Base-by-base conservation (phyloP, 53 echinoderm and acorn worm species). In the Pentamera pediparva region DNA sequence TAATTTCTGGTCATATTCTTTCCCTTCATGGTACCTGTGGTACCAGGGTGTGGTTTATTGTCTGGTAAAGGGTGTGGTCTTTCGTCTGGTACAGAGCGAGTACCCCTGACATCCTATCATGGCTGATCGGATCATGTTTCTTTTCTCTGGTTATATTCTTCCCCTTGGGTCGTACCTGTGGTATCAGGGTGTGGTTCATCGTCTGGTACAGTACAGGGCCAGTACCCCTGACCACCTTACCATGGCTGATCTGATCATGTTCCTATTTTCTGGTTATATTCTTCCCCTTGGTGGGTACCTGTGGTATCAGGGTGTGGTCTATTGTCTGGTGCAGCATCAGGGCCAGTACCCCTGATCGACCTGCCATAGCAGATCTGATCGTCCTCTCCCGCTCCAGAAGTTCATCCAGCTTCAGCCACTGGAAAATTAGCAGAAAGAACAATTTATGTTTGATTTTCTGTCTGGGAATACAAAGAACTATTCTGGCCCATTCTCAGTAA, bases 341-440 rank as follows among this genome's bases (percentile, higher is more conserved):
- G 32, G 91, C 91, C 21, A 96, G 78, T 28, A 96, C 96, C 0
- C 96, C 96, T 17, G 91, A 88, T 20, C 96, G 69, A 54, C 87
- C 87, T 17, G 88, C 84, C 96, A 96, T 96, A 17, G 96, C 91
- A 4, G 85, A 88, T 33, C 91, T 79, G 51, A 96, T 78, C 70
- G 79, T 88, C 17, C 96, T 67, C 75, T 96, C 96, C 74, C 88
- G 96, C 58, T 96, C 96, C 59, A 96, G 40, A 11, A 96, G 70
- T 34, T 96, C 96, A 62, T 96, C 96, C 35, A 91, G 77, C 51
- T 85, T 88, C 83, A 96, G 64, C 96, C 91, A 90, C 90, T 95
- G 75, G 62, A 56, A 47, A 65, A 20, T 43, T 19, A 70, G 6
- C 41, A 24, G 5, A 43, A 62, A n/a, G 0, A 13, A 41, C 64